These are phyloP conservation scores for Euzophera pinguis DNA, from an alignment of 2,888 invertebrate genomes.

Conservation along the genomic window DNA sequence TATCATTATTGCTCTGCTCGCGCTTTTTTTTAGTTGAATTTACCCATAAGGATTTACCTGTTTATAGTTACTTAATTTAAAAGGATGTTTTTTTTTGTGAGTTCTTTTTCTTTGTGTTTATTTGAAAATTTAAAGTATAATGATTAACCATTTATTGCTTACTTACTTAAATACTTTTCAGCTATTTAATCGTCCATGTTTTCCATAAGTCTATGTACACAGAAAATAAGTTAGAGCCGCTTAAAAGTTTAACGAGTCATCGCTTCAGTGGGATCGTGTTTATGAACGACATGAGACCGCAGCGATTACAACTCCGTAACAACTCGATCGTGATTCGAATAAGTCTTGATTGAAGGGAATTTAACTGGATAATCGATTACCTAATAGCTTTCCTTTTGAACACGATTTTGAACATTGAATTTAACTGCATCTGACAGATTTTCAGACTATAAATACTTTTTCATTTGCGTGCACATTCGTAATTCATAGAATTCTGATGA, in stretches of 20 bases:
- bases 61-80: too few species aligned
- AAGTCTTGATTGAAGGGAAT: slow-evolving; percentile 2
- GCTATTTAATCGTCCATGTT: too few species aligned
- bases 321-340: slow-evolving; percentile 17
- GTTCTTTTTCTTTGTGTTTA: too few species aligned
- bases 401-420: background rate
- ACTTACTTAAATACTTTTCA: too few species aligned
- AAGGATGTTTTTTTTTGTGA: too few species aligned
- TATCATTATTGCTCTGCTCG: too few species aligned
- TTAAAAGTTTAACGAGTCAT: slow-evolving; percentile 45
- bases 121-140: too few species aligned
- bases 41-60: too few species aligned
- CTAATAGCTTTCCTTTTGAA: background rate
- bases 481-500: too few species aligned
- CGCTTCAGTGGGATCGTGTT: slow-evolving; percentile 40
- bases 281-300: slow-evolving; percentile 35
- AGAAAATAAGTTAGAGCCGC: slow-evolving; percentile 32
- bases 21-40: too few species aligned
- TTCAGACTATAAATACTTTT: background rate
- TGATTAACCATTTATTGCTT: too few species aligned
- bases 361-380: background rate
- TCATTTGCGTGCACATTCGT: too few species aligned
- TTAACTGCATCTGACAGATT: background rate
- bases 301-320: slow-evolving; percentile 32
- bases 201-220: background rate